Conservation (phyloP, 1,140 invertebrate species). For the Lepidotrigona ventralis region DNA sequence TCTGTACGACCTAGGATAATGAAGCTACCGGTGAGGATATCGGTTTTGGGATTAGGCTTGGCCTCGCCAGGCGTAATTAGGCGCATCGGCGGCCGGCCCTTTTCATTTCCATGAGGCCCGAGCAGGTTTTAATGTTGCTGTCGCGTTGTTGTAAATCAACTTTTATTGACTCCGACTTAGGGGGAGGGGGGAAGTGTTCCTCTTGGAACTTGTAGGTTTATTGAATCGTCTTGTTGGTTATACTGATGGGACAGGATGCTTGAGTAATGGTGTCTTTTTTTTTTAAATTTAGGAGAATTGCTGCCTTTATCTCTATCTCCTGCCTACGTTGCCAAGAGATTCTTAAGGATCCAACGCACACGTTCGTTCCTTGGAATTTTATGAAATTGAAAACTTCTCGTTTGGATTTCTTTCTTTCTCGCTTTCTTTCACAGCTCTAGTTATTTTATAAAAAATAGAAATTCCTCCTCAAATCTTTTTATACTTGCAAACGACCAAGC, state of each 20-base stretch:
- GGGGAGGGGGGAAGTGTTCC: not conserved
- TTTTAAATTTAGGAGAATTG: not conserved
- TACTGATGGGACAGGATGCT: not conserved
- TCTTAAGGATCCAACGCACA: too few species aligned
- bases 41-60: not conserved
- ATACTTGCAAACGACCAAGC: too few species aligned
- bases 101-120: not conserved
- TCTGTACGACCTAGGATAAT: slow-evolving; percentile 29
- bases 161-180: slow-evolving; percentile 2
- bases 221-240: not conserved
- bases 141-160: slow-evolving; percentile 3
- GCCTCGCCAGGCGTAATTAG: slow-evolving; percentile 17
- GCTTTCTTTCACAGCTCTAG: too few species aligned
- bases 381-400: too few species aligned
- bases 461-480: too few species aligned
- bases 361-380: too few species aligned
- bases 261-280: not conserved
- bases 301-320: too few species aligned
- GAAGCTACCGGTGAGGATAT: not conserved
- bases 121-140: not conserved
- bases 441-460: too few species aligned
- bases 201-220: too few species aligned
- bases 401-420: too few species aligned
- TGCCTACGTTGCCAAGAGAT: too few species aligned
- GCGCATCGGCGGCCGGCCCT: not conserved